A percentile compares a stretch with the other conserved stretches of the same genome.
phyloP scores from a whole-genome alignment of 2,888 invertebrate species.

The Drosophila borealis region DNA sequence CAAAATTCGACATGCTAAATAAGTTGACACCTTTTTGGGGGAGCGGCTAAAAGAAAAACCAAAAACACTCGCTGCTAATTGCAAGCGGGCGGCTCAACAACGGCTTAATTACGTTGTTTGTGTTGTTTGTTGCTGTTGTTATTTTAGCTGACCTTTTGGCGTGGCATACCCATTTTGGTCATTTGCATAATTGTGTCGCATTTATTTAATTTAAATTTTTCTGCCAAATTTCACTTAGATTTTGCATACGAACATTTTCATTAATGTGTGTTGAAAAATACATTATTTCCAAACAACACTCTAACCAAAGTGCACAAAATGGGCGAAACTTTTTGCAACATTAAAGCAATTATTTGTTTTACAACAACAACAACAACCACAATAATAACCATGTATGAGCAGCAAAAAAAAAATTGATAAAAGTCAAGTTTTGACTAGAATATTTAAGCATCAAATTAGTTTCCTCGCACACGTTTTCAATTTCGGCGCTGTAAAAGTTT shows the following conservation, averaged over 20 bases:
- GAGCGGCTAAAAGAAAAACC: conserved; percentile 8
- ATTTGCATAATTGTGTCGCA: conserved; percentile 73
- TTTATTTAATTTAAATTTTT: conserved; percentile 66
- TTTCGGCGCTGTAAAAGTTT: conserved; percentile 54
- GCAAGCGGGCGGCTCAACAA: conserved; percentile 70
- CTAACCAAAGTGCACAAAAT: conserved; percentile 29
- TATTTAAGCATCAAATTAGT: conserved; percentile 75
- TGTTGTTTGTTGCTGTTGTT: conserved; percentile 37
- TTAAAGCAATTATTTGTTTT: conserved; percentile 49
- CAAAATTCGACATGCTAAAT: conserved; percentile 59
- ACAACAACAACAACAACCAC: conserved; percentile 17
- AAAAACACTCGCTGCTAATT: conserved; percentile 66
- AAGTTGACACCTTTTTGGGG: conserved; percentile 72
- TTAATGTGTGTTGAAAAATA: conserved; percentile 39
- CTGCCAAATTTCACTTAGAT: conserved; percentile 59
- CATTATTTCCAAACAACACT: conserved; percentile 38
- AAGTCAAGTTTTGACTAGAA: conserved; percentile 31
- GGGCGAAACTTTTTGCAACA: conserved; percentile 33
- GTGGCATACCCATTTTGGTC: conserved; percentile 38
- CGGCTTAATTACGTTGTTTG: conserved; percentile 71
- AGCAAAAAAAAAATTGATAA: conserved; percentile 26
- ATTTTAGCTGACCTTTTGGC: conserved; percentile 63
- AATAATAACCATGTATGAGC: neutral
- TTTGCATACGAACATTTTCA: conserved; percentile 65
- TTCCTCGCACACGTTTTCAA: conserved; percentile 73